phyloP scores from a whole-genome alignment of 2,113 vertebrate species.

The Pseudorectes ferrugineus region DNA sequence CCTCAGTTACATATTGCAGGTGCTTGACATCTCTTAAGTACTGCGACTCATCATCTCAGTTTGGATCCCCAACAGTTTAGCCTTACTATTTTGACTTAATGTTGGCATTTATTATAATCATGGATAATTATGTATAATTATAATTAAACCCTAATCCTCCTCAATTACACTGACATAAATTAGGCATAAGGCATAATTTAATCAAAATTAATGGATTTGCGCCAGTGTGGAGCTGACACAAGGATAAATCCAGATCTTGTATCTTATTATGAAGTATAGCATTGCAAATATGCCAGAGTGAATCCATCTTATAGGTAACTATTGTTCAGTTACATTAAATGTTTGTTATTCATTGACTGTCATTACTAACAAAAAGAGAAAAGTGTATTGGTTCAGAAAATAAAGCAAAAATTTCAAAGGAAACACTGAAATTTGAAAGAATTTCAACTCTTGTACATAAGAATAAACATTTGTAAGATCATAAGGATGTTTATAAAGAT shows the following conservation, averaged over 20 bases:
- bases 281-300: background rate
- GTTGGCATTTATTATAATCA: constrained; percentile 64
- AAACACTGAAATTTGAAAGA: background rate
- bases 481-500: background rate
- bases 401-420: background rate
- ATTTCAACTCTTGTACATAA: background rate
- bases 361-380: background rate
- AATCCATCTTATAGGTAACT: background rate
- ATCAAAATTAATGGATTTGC: constrained; percentile 55
- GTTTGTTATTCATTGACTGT: background rate
- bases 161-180: constrained; percentile 60
- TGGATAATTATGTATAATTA: constrained; percentile 59
- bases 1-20: background rate
- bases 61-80: constrained; percentile 34
- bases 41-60: background rate
- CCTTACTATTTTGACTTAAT: constrained; percentile 58
- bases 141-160: constrained; percentile 57
- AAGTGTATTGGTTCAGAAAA: background rate
- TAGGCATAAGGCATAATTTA: constrained; percentile 52
- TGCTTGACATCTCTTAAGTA: constrained; percentile 11
- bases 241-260: constrained; percentile 18
- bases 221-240: background rate
- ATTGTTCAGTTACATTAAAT: background rate
- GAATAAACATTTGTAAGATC: background rate
- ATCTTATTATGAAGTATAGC: background rate